Evolutionary conservation across 2,797 vertebrate genomes (phyloP).

Genomic region (Choloepus didactylus): DNA sequence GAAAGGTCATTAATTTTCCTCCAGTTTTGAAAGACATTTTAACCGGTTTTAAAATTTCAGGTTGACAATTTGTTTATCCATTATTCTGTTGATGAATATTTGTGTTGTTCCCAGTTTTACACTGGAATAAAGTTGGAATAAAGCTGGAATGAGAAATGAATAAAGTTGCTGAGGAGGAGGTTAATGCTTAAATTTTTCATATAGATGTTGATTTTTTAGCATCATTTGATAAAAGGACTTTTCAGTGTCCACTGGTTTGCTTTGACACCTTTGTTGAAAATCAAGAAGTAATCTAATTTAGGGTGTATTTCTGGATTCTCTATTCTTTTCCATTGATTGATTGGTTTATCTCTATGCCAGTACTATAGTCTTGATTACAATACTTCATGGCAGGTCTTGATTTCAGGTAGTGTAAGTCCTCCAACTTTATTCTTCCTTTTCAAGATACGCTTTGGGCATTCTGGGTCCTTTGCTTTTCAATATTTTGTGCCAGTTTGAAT

Average conservation of each 20-base stretch:
- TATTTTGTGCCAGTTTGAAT: no score
- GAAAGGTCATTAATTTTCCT: not conserved
- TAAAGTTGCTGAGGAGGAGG: not conserved
- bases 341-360: not conserved
- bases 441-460: not conserved
- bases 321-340: not conserved
- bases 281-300: not conserved
- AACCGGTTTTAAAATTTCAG: no score
- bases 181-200: not conserved
- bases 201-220: not conserved
- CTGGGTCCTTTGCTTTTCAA: slow-evolving; percentile 10
- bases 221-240: not conserved
- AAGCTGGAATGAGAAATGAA: not conserved
- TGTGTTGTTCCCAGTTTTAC: not conserved
- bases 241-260: not conserved
- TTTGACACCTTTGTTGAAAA: slow-evolving; percentile 26
- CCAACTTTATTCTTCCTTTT: not conserved
- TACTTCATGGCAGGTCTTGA: not conserved
- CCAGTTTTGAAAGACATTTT: not conserved
- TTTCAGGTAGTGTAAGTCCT: not conserved
- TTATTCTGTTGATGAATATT: no score
- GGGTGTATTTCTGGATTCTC: not conserved
- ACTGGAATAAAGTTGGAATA: not conserved
- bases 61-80: not conserved
- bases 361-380: not conserved